phyloP scores from a whole-genome alignment of 2,797 vertebrate genomes.

The Luscinia luscinia region DNA sequence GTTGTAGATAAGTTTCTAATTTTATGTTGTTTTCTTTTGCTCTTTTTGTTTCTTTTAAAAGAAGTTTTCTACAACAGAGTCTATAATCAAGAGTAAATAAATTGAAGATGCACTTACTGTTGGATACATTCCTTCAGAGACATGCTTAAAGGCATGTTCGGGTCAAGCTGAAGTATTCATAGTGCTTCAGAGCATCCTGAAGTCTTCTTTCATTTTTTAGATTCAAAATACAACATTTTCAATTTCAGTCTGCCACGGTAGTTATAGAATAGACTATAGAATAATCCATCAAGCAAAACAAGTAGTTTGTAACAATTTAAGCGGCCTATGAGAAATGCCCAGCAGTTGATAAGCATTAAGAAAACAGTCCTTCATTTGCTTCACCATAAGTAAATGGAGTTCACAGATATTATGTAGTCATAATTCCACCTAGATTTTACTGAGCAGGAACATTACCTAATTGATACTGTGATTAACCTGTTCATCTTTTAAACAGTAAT shows the following conservation, averaged over 20 bases:
- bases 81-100: not conserved
- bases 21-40: conserved; percentile 1
- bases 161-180: not conserved
- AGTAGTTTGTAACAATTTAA: not conserved
- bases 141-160: not conserved
- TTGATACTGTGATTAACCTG: not conserved
- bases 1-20: not conserved
- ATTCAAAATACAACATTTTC: not conserved
- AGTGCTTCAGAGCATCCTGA: not conserved
- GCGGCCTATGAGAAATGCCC: not conserved
- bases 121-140: not conserved
- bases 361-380: not conserved
- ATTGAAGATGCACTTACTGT: not conserved
- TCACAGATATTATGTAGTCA: not conserved
- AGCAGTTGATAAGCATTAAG: not conserved
- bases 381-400: not conserved
- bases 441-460: not conserved
- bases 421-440: not conserved
- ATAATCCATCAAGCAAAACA: not conserved
- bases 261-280: not conserved
- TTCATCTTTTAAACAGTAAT: not conserved
- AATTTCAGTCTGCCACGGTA: not conserved
- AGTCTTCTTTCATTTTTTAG: not conserved
- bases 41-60: not conserved
- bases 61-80: not conserved